phyloP scores from a whole-genome alignment of 2,113 vertebrate genomes.

The Sceloporus undulatus region DNA sequence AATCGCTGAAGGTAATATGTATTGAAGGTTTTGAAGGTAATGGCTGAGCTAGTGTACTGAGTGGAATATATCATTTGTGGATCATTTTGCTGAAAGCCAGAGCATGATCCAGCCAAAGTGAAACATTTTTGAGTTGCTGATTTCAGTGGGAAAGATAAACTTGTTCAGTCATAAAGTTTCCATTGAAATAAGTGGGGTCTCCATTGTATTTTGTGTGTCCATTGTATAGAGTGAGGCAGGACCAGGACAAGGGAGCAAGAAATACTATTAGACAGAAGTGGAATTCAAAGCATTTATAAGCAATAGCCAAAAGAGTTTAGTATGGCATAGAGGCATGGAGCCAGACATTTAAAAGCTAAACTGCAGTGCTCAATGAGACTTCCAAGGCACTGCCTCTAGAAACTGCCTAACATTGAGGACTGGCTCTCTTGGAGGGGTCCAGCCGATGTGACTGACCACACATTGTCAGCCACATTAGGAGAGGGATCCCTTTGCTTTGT shows the following conservation, averaged over 20 bases:
- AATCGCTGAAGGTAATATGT: conserved; percentile 33
- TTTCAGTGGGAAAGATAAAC: neutral
- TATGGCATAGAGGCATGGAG: neutral
- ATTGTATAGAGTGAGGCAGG: neutral
- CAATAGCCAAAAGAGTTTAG: neutral
- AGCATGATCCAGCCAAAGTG: neutral
- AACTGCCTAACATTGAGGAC: no score
- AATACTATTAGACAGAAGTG: neutral
- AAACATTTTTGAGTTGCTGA: neutral
- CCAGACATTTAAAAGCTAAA: no score
- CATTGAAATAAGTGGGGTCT: neutral
- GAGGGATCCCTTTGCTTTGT: no score
- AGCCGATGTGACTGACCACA: no score
- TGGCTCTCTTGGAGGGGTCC: no score
- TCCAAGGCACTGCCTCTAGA: no score
- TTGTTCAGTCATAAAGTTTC: neutral
- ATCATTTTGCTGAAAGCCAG: conserved; percentile 31
- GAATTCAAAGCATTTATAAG: neutral
- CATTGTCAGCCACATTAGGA: no score
- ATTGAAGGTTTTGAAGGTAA: conserved; percentile 24
- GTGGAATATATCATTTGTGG: conserved; percentile 35
- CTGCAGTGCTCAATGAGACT: no score
- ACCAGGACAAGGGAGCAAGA: neutral
- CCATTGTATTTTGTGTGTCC: neutral
- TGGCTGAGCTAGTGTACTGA: conserved; percentile 39